Percentiles rank a stretch among this genome's conserved stretches.
Evolutionary conservation across 2,113 vertebrate species (phyloP).

Genomic region (Rana temporaria): DNA sequence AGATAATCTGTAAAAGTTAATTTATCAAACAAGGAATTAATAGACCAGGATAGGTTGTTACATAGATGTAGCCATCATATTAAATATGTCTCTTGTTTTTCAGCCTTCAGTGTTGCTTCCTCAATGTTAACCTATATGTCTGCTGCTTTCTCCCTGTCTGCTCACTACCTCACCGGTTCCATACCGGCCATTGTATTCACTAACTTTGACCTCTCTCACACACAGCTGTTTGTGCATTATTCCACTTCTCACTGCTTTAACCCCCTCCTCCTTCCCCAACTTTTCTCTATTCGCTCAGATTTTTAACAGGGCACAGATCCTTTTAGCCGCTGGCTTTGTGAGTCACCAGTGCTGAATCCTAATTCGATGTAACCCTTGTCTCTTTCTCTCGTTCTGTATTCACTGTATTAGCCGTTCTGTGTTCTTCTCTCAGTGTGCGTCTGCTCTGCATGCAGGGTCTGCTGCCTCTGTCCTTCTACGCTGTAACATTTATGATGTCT

Average conservation of each 20-base stretch:
- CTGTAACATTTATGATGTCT: slow-evolving; percentile 43
- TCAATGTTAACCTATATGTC: slow-evolving; percentile 62
- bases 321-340: slow-evolving; percentile 53
- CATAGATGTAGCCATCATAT: slow-evolving; percentile 12
- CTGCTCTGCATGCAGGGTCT: slow-evolving; percentile 51
- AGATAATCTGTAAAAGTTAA: not conserved
- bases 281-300: slow-evolving; percentile 39
- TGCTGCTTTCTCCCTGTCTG: slow-evolving; percentile 55
- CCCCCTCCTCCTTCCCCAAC: slow-evolving; percentile 59
- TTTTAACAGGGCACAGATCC: slow-evolving; percentile 50
- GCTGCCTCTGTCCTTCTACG: slow-evolving; percentile 55
- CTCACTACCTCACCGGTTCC: slow-evolving; percentile 39
- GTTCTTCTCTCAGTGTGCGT: slow-evolving; percentile 34
- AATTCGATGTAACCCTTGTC: slow-evolving; percentile 61
- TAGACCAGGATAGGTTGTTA: not conserved
- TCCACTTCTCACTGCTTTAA: slow-evolving; percentile 51
- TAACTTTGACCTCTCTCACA: slow-evolving; percentile 55
- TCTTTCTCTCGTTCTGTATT: slow-evolving; percentile 61
- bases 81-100: slow-evolving; percentile 54
- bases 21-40: not conserved
- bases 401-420: slow-evolving; percentile 25
- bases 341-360: slow-evolving; percentile 50
- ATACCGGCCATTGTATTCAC: slow-evolving; percentile 50
- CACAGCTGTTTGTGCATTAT: slow-evolving; percentile 45
- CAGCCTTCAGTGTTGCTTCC: slow-evolving; percentile 57